Base-by-base conservation (phyloP, 2,797 vertebrate genomes). In the Atherinosoma microstoma region DNA sequence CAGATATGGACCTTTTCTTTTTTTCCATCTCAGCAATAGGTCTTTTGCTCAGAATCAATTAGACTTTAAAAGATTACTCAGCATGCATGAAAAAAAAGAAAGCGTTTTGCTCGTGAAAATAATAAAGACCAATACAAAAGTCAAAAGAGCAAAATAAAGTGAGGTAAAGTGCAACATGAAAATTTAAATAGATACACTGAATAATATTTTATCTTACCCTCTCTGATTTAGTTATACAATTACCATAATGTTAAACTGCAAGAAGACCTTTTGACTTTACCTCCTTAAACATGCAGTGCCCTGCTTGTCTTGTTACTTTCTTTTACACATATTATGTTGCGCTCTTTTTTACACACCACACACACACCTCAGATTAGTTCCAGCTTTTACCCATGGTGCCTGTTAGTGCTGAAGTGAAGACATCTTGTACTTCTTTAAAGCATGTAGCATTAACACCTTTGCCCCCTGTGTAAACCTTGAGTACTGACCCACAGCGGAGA, bases 361-460 rank as follows among this genome's bases (percentile, higher is more conserved):
- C 77, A 83, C 86, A 76, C 73, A 56, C 34, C 76, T 69, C 78
- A 89, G 90, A 93, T 93, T 91, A 86, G 80, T 95, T 95, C 93
- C 89, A 92, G 91, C 90, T 93, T 95, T 94, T 92, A 92, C 91
- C 92, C 90, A 0, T 75, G 87, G 87, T 90, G 85, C 83, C 87
- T 90, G 87, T 92, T 90, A 84, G 79, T 67, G 82, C 57, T 87
- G 91, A 93, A 90, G 90, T 92, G 91, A 93, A 92, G 93, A 94
- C 92, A 94, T 94, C 89, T 93, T 93, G 92, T 94, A 89, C 86
- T 89, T 91, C 91, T 93, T 93, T 94, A 93, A 91, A 91, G 90
- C 90, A 76, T 90, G 87, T 89, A 91, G 92, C 93, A 94, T 94
- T 94, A 94, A 94, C 94, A 93, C 93, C 89, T 91, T 88, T 86